phyloP scores from a whole-genome alignment of 1,140 invertebrate species.

The Sminthurinus signatus region DNA sequence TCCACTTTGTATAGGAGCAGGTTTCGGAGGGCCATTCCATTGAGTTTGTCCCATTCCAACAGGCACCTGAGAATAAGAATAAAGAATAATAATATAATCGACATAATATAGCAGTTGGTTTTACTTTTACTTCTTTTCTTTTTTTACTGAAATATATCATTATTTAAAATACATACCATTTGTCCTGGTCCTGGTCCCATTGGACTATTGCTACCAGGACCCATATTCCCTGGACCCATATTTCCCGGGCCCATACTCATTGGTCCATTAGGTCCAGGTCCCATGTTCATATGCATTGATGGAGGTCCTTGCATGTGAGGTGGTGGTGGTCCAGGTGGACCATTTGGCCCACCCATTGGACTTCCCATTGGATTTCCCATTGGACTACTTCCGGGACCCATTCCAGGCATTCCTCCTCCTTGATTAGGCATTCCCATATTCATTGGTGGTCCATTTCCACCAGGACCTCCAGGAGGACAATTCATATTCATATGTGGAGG shows the following conservation, averaged over 20 bases:
- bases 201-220: conserved; percentile 44
- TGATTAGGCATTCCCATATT: conserved; percentile 37
- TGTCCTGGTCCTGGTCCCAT: conserved; percentile 48
- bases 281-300: conserved; percentile 40
- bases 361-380: conserved; percentile 8
- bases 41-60: conserved; percentile 41
- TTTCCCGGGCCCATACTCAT: conserved; percentile 47
- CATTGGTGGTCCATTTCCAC: conserved; percentile 23
- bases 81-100: too few species aligned
- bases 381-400: too few species aligned
- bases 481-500: conserved; percentile 55
- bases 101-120: too few species aligned
- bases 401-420: conserved; percentile 23
- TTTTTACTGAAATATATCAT: too few species aligned
- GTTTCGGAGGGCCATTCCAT: conserved; percentile 50
- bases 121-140: too few species aligned
- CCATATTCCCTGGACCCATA: conserved; percentile 48
- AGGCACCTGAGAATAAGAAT: too few species aligned
- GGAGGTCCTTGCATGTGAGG: conserved; percentile 48
- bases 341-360: conserved; percentile 37
- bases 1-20: conserved; percentile 81
- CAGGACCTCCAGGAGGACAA: conserved; percentile 27
- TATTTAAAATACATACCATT: too few species aligned
- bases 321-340: conserved; percentile 43
- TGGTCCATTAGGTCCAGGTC: conserved; percentile 45